Base-by-base conservation (phyloP, 2,797 vertebrate species). In the Oceanodroma leucorhoa region DNA sequence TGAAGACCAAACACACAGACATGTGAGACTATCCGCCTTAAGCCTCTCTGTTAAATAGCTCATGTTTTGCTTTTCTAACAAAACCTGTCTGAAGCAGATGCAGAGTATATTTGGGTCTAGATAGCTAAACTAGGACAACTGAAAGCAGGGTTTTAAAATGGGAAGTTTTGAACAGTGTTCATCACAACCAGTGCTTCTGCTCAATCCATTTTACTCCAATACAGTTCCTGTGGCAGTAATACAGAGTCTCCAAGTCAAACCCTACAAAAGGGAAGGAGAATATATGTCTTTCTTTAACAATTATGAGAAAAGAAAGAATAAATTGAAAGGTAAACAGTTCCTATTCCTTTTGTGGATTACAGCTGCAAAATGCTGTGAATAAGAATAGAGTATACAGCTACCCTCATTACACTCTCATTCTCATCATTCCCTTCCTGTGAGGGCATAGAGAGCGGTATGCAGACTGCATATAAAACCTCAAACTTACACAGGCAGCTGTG, bases 61-160 rank as follows among this genome's bases (percentile, higher is more conserved):
- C 38, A 36, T 88, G 50, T 83, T 94, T 48, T 65, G 30, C 90
- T 93, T 83, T 84, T 87, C 41, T 93, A 93, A 88, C 72, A 89
- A 88, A 90, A 83, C 69, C 76, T 34, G 58, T 71, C 75, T 73
- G 75, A 85, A 89, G 78, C 50, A 86, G 69, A 89, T 36, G 53
- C 29, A 83, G 30, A 67, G 41, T 22, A 19, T 67, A 65, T 57
- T 78, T 78, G 75, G 41, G 41, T 78, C 65, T 72, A 85, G 69
- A 71, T 2, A 91, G 48, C 40, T 65, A 24, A 96, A 83, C 16
- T 38, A 87, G 76, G 76, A 72, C 70, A 93, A 75, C 19, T 30
- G 41, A 94, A 70, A 93, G 58, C 16, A 58, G 18, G 14, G 14
- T 11, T 83, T 89, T 88, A 65, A 61, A 93, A 87, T 41, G 12